phyloP scores from a whole-genome alignment of 2,113 vertebrate genomes.

The Agelaius tricolor region DNA sequence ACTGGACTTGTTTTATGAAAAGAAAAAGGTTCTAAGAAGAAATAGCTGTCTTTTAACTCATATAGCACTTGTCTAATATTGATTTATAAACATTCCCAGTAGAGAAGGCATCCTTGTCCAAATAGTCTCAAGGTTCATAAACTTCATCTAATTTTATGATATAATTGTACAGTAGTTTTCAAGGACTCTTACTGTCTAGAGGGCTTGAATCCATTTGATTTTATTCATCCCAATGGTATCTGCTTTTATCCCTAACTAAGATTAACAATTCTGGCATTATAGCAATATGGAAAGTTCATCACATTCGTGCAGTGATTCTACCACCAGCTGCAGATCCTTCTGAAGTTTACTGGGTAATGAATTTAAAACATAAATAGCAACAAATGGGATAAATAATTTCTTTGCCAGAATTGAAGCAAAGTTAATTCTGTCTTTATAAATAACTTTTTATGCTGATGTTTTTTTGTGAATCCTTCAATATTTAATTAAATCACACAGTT shows the following conservation, averaged over 20 bases:
- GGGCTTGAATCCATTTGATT: slow-evolving; percentile 34
- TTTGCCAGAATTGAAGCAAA: background rate
- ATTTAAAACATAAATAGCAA: slow-evolving; percentile 39
- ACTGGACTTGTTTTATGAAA: slow-evolving; percentile 9
- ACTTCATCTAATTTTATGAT: slow-evolving; percentile 45
- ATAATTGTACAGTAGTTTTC: slow-evolving; percentile 45
- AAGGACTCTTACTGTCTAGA: slow-evolving; percentile 22
- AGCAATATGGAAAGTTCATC: slow-evolving; percentile 32
- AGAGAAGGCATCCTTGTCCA: slow-evolving; percentile 28
- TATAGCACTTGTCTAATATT: slow-evolving; percentile 28
- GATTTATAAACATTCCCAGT: slow-evolving; percentile 43
- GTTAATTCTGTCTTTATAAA: slow-evolving; percentile 23
- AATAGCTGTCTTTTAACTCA: background rate
- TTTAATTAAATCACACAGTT: background rate
- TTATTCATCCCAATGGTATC: slow-evolving; percentile 54
- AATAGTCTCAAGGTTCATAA: slow-evolving; percentile 28
- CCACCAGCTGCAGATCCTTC: slow-evolving; percentile 8
- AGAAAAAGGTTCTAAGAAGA: background rate
- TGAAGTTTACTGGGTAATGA: slow-evolving; percentile 25
- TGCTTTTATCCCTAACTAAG: slow-evolving; percentile 33
- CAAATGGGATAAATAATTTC: slow-evolving; percentile 38
- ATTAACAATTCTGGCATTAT: slow-evolving; percentile 2
- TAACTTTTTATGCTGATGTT: background rate
- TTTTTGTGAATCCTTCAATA: background rate
- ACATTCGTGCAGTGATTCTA: background rate